Base-by-base conservation (phyloP, 2,888 invertebrate species). In the Pandemis cinnamomeana region DNA sequence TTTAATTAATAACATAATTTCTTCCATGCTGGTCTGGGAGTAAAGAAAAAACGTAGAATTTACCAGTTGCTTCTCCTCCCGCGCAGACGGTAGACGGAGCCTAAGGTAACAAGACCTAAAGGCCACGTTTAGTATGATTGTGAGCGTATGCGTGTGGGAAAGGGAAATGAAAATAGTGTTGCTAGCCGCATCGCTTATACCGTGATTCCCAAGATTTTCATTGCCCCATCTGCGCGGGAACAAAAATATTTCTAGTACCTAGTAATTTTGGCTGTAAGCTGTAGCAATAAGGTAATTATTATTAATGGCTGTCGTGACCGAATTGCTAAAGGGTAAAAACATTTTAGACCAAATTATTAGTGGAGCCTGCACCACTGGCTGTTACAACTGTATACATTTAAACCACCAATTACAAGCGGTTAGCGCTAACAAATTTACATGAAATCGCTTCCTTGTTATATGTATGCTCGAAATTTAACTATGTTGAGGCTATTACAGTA, bases 401-500 rank as follows among this genome's bases (percentile, higher is more conserved):
- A 61, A 66, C 66, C 70, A 74, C 66, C 70, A 70, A 60, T 74
- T 74, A 74, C 70, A 53, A 46, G 66, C 36, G 70, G 73, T 74
- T 74, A 70, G 27, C 20, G 13, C 53, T 67, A n/a, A 20, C 67
- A 66, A 72, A 66, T 70, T 74, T 70, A 70, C 66, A 67, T 66
- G 73, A 44, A 13, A 63, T 53, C 53, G 44, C 70, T 66, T 66
- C 15, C 53, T 61, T 74, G 66, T 66, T 70, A 70, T 53, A 53
- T 44, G 66, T 51, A 67, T 67, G 53, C 48, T 53, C 13, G 53
- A 8, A 42, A 48, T 66, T 36, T 41, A n/a, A 61, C 64, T 20
- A 46, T 48, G 5, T 60, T 41, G 5, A 36, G 20, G 60, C 10
- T 60, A 36, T 60, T 36, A 36, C 11, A 10, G 58, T 27, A 27